Evolutionary conservation across 2,888 invertebrate species (phyloP), one percentile per base, ranked within the genome.

Genomic region (Agrochola circellaris): DNA sequence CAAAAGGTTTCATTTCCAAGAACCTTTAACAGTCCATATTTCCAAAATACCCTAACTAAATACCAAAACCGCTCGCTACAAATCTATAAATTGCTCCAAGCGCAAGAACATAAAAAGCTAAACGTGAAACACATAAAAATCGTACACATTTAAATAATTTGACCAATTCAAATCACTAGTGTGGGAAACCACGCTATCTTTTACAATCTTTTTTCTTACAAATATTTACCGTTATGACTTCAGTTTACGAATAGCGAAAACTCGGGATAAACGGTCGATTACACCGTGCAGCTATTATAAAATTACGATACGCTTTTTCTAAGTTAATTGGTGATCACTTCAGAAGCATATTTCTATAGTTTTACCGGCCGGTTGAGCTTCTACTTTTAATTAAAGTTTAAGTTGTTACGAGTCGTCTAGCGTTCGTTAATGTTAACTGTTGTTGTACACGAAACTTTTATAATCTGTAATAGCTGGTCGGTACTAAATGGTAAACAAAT

Each of bases 221-320:
- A 92, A 93, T 93, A 92, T 93, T 92, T 92, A 94, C 94, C 92
- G 94, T 92, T 94, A 92, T 84, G 84, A 87, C 87, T 87, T 82
- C 82, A 87, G 79, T 77, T 87, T 91, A 90, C 85, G 83, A 89
- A 89, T 90, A 90, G 91, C 91, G 92, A 93, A 92, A 93, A 90
- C 88, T 86, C 84, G 86, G 88, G 81, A 89, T 89, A 90, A 90
- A 86, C 83, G 87, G 81, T 84, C 89, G 81, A 88, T 89, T 88
- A 86, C 69, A 89, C 86, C 87, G 86, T 89, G 79, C 9, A 85
- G 76, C 85, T 65, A 85, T 88, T 89, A 91, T 79, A 88, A 87
- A 90, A 89, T 92, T 93, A 90, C 89, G 94, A 92, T 87, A 96
- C 94, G 95, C 94, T 95, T 94, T 95, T 95, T 94, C 92, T 89